phyloP scores from a whole-genome alignment of 1,140 invertebrate genomes.

The Eumeta japonica region DNA sequence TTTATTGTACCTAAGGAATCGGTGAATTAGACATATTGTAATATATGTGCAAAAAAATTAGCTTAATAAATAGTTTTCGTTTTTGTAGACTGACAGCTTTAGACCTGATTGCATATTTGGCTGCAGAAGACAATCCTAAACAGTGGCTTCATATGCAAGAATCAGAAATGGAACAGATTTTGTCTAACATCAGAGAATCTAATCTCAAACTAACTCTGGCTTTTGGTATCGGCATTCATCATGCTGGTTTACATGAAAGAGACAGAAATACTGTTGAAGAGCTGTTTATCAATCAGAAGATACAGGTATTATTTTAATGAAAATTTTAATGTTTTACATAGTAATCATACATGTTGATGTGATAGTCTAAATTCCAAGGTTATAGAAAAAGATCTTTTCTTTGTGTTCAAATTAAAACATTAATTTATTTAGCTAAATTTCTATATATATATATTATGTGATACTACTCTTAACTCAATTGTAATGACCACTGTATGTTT shows the following conservation, averaged over 20 bases:
- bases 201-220: slow-evolving; percentile 92
- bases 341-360: no score
- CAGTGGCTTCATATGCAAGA: slow-evolving; percentile 93
- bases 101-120: slow-evolving; percentile 92
- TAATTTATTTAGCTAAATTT: no score
- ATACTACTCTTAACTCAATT: no score
- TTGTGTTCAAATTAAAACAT: no score
- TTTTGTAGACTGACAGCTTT: slow-evolving; percentile 82
- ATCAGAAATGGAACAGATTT: slow-evolving; percentile 75
- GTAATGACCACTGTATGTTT: no score
- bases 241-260: slow-evolving; percentile 89
- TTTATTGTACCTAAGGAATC: no score
- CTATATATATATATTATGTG: slow-evolving; percentile 1
- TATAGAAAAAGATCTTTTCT: no score
- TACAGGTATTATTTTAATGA: slow-evolving; percentile 68
- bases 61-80: background rate
- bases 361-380: no score
- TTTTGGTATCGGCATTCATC: slow-evolving; percentile 98
- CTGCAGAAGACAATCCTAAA: slow-evolving; percentile 88
- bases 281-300: slow-evolving; percentile 95
- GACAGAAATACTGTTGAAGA: slow-evolving; percentile 92
- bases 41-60: background rate
- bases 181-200: slow-evolving; percentile 79
- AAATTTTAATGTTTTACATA: no score
- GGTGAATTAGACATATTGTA: no score